Base-by-base conservation (phyloP, 2,797 vertebrate species). In the Sphaeramia orbicularis region DNA sequence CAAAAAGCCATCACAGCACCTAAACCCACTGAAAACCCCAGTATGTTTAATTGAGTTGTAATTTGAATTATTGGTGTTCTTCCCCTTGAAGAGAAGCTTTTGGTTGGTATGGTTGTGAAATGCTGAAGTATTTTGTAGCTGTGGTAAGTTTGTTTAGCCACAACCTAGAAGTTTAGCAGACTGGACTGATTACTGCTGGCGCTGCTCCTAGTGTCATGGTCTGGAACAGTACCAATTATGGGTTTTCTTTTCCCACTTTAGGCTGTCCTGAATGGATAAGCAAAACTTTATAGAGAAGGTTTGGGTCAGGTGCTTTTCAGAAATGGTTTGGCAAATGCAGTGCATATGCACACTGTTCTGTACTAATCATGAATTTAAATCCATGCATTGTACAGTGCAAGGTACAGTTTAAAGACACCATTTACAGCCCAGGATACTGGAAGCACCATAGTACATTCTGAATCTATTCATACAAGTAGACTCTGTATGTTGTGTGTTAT, bases 401-500 rank as follows among this genome's bases (percentile, higher is more conserved):
- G 9, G 4, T 19, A n/a, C 21, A n/a, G 2, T 41, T 47, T 36
- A 21, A 10, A 15, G n/a, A 11, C 7, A 0, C n/a, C 1, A 16
- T 48, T 71, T 19, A 10, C 16, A 32, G 21, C 10, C 14, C 0
- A 14, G 3, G 18, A 69, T 51, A 52, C 35, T 56, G 1, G 2
- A 62, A 55, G 30, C 77, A 10, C 49, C 41, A 16, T 35, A 4
- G 35, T 77, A 62, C 54, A 80, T 72, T 51, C 67, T 2, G 7
- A n/a, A 35, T 63, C 35, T 80, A 69, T 73, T 76, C 77, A 53
- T 60, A 24, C 60, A 71, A 32, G 52, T 51, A 42, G 41, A 40
- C 63, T 51, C 50, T 30, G 37, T 57, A 71, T 68, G 67, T 37
- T 65, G 37, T 52, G 56, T 1, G 65, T 74, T 93, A 89, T 89